Conservation (phyloP, 2,888 invertebrate species). For the Gymnosoma rotundatum region DNA sequence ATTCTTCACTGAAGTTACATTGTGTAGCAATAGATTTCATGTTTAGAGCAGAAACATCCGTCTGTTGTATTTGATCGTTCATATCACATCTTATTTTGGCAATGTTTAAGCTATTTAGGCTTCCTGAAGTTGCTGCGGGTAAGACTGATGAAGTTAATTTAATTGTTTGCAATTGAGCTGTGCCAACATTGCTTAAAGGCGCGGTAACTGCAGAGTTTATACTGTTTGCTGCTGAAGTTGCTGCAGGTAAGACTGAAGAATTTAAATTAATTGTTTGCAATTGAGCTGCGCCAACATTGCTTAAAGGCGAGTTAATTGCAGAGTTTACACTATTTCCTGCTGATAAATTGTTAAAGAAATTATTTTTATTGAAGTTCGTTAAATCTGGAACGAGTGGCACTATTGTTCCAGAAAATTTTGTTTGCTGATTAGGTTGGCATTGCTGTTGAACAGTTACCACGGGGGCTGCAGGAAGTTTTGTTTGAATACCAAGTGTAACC, state of each 20-base stretch:
- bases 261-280: not conserved
- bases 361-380: not conserved
- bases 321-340: not conserved
- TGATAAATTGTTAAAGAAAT: not conserved
- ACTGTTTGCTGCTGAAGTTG: not conserved
- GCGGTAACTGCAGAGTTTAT: not conserved
- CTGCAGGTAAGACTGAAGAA: not conserved
- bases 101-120: not conserved
- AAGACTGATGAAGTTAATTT: not conserved
- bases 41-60: constrained; percentile 5
- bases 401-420: not conserved
- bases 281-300: not conserved
- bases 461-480: not conserved
- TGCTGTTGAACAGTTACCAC: not conserved
- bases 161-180: not conserved
- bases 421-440: not conserved
- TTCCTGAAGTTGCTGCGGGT: not conserved
- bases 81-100: constrained; percentile 17
- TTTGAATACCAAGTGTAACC: constrained; percentile 13
- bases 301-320: not conserved
- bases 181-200: not conserved
- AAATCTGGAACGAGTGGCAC: not conserved
- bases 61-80: constrained; percentile 62
- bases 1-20: constrained; percentile 69
- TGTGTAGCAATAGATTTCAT: constrained; percentile 71